A percentile compares a stretch with the other conserved stretches of the same genome.
Conservation (phyloP, 2,888 invertebrate species). For the Scelioninae gen. 1 region DNA sequence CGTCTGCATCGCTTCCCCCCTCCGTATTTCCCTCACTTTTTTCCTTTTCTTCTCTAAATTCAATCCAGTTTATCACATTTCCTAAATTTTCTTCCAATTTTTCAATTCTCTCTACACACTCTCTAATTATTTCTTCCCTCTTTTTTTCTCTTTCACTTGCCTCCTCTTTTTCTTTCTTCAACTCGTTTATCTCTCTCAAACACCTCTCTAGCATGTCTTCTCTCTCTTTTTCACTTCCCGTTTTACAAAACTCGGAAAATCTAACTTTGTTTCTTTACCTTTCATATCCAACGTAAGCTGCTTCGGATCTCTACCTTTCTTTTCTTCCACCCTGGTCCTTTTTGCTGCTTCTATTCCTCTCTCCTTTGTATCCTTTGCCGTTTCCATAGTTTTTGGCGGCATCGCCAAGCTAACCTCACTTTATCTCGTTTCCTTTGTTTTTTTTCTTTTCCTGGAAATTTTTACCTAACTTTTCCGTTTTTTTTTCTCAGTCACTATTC, state of each 20-base stretch:
- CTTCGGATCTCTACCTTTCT: background rate
- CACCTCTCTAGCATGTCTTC: no score
- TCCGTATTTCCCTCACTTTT: background rate
- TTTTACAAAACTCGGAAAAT: background rate
- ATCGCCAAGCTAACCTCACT: background rate
- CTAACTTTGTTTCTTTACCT: background rate
- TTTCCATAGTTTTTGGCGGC: background rate
- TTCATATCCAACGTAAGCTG: background rate
- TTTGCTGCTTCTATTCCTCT: background rate
- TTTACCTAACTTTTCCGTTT: background rate
- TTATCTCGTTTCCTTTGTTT: background rate
- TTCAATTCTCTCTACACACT: background rate
- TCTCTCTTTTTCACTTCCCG: background rate
- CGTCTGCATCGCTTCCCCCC: background rate
- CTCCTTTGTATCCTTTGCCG: background rate
- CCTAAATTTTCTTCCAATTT: background rate
- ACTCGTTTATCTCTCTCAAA: no score
- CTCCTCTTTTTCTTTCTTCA: background rate
- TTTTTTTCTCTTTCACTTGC: background rate
- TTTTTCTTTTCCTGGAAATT: background rate
- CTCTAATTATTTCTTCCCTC: background rate
- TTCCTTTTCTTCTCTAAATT: background rate
- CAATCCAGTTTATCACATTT: background rate
- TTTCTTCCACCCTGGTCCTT: background rate
- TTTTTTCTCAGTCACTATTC: background rate